phyloP scores from a whole-genome alignment of 1,140 invertebrate genomes.

The Lepeophtheirus salmonis region DNA sequence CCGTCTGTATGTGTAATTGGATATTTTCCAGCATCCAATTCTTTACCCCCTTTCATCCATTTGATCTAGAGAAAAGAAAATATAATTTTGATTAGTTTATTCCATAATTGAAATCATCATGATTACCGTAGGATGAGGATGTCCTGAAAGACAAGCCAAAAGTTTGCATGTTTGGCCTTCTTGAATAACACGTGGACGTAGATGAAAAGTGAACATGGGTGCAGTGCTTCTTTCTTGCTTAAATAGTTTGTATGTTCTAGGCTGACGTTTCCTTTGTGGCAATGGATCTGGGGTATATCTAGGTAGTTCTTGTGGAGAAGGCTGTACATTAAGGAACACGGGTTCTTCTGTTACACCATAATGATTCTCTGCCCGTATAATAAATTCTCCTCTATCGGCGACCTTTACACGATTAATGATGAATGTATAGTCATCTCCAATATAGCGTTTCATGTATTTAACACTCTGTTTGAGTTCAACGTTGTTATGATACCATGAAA shows the following conservation, averaged over 20 bases:
- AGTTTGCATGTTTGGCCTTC: slow-evolving; percentile 77
- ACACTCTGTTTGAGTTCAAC: slow-evolving; percentile 86
- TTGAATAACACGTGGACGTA: slow-evolving; percentile 93
- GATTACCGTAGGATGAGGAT: slow-evolving; percentile 75
- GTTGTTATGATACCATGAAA: slow-evolving; percentile 88
- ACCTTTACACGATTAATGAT: slow-evolving; percentile 86
- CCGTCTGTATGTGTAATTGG: slow-evolving; percentile 72
- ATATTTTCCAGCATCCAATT: slow-evolving; percentile 74
- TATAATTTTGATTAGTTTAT: background rate
- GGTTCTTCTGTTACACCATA: slow-evolving; percentile 90
- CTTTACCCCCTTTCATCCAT: slow-evolving; percentile 82
- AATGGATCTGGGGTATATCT: slow-evolving; percentile 48
- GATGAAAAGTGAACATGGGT: slow-evolving; percentile 87
- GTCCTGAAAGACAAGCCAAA: slow-evolving; percentile 83
- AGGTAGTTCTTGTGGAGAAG: slow-evolving; percentile 57
- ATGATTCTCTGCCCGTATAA: slow-evolving; percentile 89
- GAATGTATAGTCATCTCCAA: slow-evolving; percentile 88
- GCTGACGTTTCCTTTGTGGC: slow-evolving; percentile 49
- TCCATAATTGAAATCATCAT: slow-evolving; percentile 17
- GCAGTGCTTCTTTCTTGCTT: slow-evolving; percentile 69
- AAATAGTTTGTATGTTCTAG: slow-evolving; percentile 64
- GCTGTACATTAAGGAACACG: slow-evolving; percentile 91
- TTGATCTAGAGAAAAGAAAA: slow-evolving; percentile 33
- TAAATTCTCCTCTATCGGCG: slow-evolving; percentile 89
- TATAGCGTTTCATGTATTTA: slow-evolving; percentile 97